Percentiles rank a stretch among this genome's conserved stretches.
Evolutionary conservation across 2,888 invertebrate genomes (phyloP).

Genomic region (Baronia brevicornis): DNA sequence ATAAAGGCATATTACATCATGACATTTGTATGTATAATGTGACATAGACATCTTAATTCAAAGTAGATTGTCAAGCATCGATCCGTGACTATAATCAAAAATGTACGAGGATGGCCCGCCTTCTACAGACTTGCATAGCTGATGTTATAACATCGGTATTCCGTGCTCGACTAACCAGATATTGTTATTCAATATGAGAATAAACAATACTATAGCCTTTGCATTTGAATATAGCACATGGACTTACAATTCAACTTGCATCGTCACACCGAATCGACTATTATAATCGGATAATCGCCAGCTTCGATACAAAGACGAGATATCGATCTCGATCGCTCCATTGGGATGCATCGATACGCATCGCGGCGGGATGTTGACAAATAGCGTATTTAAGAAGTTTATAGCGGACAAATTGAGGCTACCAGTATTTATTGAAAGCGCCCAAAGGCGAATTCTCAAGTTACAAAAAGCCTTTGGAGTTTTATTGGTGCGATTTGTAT

Average conservation of each 20-base stretch:
- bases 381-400: constrained; percentile 55
- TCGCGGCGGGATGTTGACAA: constrained; percentile 62
- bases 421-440: constrained; percentile 49
- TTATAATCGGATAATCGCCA: constrained; percentile 51
- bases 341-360: constrained; percentile 55
- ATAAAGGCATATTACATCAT: constrained; percentile 2
- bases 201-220: constrained; percentile 45
- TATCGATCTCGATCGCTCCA: constrained; percentile 58
- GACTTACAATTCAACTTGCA: constrained; percentile 47
- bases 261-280: constrained; percentile 29
- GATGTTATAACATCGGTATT: constrained; percentile 42
- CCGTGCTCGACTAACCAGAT: constrained; percentile 26
- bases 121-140: constrained; percentile 23
- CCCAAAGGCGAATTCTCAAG: constrained; percentile 29
- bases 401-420: constrained; percentile 63
- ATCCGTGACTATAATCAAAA: constrained; percentile 20
- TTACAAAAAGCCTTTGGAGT: constrained; percentile 29
- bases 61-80: constrained; percentile 20
- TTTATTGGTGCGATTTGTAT: constrained; percentile 18
- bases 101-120: constrained; percentile 13
- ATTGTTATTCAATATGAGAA: constrained; percentile 54
- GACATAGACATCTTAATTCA: constrained; percentile 17
- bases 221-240: constrained; percentile 46
- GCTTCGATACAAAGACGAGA: constrained; percentile 54
- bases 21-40: constrained; percentile 12